Evolutionary conservation across 2,113 vertebrate species (phyloP), one percentile per base, ranked within the genome.

Genomic region (Vombatus ursinus): DNA sequence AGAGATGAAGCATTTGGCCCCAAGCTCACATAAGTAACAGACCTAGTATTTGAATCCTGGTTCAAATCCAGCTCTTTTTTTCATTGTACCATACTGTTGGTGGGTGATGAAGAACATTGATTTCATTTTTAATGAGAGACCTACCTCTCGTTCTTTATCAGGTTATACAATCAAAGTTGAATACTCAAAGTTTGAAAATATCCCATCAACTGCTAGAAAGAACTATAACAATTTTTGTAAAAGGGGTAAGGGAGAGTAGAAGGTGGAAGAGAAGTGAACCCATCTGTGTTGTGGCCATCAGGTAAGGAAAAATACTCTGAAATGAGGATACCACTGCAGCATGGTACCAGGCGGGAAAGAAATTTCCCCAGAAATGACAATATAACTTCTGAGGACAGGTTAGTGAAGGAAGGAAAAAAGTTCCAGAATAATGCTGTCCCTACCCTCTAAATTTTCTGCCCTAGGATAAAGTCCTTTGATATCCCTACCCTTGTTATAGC

Each of bases 101-200:
- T 44, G 90, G 97, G 49, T 93, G 95, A 96, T 94, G 95, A 96
- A 96, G 92, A 95, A 95, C 95, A 92, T 93, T 94, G 94, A 94
- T 96, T 97, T 96, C 48, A 94, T 93, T 95, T 97, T 95, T 94
- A 48, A 95, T 23, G 68, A 77, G 6, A 44, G 92, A 95, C 91
- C 91, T 93, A 91, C 84, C 94, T 90, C 97, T 97, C 97, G 96
- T 94, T 98, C 96, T 97, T 96, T 94, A 97, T 97, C 96, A 97
- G 26, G 95, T 90, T 53, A 22, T 94, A 92, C 52, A 95, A 93
- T 49, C 93, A 90, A 77, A 97, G 92, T 94, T 96, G 94, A 98
- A 95, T 91, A 93, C 57, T 95, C 90, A 48, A 95, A 95, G 94
- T 96, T 97, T 94, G 96, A 97, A 97, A 94, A 93, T 96, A 95